Conservation (phyloP, 2,888 invertebrate genomes). For the Mactromeris polynyma region DNA sequence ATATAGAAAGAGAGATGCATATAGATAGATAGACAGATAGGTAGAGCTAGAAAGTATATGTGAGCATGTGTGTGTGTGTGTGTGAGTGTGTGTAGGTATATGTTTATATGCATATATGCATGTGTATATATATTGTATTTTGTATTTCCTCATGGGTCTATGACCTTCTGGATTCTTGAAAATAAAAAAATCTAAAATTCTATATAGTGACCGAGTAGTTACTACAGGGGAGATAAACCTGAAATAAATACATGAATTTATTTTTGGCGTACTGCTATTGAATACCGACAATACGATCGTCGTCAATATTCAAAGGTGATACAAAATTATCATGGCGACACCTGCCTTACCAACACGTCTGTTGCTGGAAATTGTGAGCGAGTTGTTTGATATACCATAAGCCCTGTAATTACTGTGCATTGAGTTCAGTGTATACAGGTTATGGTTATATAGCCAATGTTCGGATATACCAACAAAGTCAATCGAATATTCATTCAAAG, state of each 20-base stretch:
- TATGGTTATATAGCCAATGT: not conserved
- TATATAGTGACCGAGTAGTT: not conserved
- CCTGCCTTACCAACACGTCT: slow-evolving; percentile 18
- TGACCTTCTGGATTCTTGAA: too few relatives aligned
- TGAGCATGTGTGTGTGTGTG: too few relatives aligned
- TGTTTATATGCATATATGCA: too few relatives aligned
- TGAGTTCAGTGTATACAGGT: not conserved
- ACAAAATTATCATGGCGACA: slow-evolving; percentile 3
- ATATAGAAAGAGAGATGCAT: too few relatives aligned
- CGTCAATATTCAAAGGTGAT: not conserved
- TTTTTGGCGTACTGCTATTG: not conserved
- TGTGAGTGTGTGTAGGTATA: too few relatives aligned
- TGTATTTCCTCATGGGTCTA: too few relatives aligned
- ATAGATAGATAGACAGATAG: too few relatives aligned
- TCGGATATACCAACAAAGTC: not conserved
- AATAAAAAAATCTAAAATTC: too few relatives aligned
- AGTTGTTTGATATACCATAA: not conserved
- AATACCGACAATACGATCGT: slow-evolving; percentile 25
- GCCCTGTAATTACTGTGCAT: not conserved
- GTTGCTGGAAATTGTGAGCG: not conserved
- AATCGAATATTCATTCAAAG: not conserved
- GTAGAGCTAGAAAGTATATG: too few relatives aligned
- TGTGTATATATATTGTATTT: too few relatives aligned
- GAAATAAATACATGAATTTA: slow-evolving; percentile 3
- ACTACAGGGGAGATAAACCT: slow-evolving; percentile 13